These are phyloP conservation scores for Elanoides forficatus DNA, from an alignment of 2,113 vertebrate genomes.

Conservation along the genomic window DNA sequence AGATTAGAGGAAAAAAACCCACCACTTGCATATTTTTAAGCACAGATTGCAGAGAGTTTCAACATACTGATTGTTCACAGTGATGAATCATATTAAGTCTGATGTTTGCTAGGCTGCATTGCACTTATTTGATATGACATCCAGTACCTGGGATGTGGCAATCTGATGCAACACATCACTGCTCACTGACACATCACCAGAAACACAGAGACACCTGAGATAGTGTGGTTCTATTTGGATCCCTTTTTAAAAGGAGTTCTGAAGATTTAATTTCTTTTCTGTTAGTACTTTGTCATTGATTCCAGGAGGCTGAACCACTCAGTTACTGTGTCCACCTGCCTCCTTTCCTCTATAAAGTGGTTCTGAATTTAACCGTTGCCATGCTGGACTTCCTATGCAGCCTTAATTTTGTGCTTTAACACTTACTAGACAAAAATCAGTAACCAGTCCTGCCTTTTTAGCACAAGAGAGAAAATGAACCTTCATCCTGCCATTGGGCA, in stretches of 20 bases:
- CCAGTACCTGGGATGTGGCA: conserved; percentile 11
- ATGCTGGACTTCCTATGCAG: not conserved
- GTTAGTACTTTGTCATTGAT: not conserved
- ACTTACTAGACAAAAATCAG: not conserved
- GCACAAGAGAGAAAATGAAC: not conserved
- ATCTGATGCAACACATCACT: conserved; percentile 26
- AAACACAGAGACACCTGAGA: not conserved
- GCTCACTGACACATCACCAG: not conserved
- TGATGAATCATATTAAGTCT: conserved; percentile 12
- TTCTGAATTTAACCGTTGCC: not conserved
- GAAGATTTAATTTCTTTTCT: not conserved
- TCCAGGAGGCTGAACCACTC: not conserved
- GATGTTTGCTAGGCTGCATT: not conserved
- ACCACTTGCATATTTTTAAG: not conserved
- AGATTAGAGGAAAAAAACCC: not conserved
- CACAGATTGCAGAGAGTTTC: conserved; percentile 34
- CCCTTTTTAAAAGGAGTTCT: not conserved
- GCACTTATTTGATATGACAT: conserved; percentile 19
- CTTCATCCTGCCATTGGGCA: not conserved
- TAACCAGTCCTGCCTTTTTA: not conserved
- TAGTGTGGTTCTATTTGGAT: not conserved
- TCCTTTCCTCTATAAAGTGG: not conserved
- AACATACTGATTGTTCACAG: not conserved
- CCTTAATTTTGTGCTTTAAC: not conserved
- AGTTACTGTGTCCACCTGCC: not conserved